phyloP scores from a whole-genome alignment of 1,140 invertebrate species.

The Micrasema minimum region DNA sequence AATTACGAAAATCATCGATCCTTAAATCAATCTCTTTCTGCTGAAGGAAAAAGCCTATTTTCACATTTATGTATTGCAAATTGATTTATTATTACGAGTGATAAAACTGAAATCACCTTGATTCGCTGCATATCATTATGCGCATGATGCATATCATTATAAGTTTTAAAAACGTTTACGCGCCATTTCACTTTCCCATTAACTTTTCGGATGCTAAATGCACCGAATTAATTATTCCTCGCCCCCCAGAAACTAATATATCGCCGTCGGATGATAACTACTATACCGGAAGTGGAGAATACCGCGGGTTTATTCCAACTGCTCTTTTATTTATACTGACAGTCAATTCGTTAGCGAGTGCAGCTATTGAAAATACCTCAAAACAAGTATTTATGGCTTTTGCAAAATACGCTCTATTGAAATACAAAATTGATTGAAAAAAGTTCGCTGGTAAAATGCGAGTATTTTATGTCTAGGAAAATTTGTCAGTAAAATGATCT shows the following conservation, averaged over 20 bases:
- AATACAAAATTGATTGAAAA: background rate
- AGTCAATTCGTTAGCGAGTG: background rate
- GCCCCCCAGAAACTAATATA: background rate
- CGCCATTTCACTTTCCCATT: background rate
- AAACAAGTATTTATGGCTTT: background rate
- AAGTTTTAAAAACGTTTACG: background rate
- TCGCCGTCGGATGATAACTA: background rate
- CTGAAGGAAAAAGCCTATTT: background rate
- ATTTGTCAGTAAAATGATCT: too few relatives aligned
- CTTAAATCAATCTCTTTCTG: too few relatives aligned
- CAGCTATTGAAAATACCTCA: background rate
- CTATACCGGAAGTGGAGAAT: background rate
- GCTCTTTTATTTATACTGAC: background rate
- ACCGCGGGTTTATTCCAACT: background rate
- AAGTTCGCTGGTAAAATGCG: too few relatives aligned
- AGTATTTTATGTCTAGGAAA: too few relatives aligned
- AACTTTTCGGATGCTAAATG: slow-evolving; percentile 1
- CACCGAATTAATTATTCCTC: slow-evolving; percentile 1
- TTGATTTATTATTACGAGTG: background rate
- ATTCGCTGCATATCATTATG: background rate
- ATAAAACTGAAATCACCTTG: background rate
- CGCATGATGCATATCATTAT: background rate
- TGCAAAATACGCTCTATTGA: background rate
- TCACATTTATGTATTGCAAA: background rate
- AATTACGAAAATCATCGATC: too few relatives aligned